phyloP scores from a whole-genome alignment of 2,888 invertebrate species.

The Acanthoscelides obtectus region DNA sequence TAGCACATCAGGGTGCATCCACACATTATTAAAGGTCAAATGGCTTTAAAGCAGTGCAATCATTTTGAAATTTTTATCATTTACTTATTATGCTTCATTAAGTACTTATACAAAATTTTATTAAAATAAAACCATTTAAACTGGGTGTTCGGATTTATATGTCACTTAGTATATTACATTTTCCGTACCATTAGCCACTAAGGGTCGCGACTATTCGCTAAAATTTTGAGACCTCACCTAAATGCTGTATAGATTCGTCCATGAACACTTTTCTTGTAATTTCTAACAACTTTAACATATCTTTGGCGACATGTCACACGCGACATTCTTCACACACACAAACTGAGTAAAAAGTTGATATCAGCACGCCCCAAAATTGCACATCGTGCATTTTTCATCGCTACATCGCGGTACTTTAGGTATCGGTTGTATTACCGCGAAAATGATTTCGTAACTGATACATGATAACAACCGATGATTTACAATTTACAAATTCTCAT shows the following conservation, averaged over 20 bases:
- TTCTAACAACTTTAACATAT: neutral
- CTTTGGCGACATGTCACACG: neutral
- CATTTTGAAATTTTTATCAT: too few species aligned
- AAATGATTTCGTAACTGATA: neutral
- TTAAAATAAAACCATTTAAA: too few species aligned
- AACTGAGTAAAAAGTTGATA: neutral
- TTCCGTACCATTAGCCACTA: too few species aligned
- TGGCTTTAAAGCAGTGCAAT: too few species aligned
- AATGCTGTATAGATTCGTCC: neutral
- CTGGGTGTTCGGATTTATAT: too few species aligned
- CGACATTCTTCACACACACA: neutral
- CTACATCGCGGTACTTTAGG: neutral
- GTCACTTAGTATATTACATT: too few species aligned
- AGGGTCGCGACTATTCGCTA: too few species aligned
- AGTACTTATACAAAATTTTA: too few species aligned
- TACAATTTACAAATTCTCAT: neutral
- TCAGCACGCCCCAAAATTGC: neutral
- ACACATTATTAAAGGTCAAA: too few species aligned
- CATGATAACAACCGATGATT: neutral
- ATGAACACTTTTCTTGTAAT: neutral
- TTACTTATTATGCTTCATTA: too few species aligned
- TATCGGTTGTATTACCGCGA: neutral
- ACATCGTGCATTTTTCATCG: neutral
- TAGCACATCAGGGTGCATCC: too few species aligned
- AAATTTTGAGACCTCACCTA: too few species aligned